Conservation (phyloP, 2,113 vertebrate species). For the Trematomus loennbergii region DNA sequence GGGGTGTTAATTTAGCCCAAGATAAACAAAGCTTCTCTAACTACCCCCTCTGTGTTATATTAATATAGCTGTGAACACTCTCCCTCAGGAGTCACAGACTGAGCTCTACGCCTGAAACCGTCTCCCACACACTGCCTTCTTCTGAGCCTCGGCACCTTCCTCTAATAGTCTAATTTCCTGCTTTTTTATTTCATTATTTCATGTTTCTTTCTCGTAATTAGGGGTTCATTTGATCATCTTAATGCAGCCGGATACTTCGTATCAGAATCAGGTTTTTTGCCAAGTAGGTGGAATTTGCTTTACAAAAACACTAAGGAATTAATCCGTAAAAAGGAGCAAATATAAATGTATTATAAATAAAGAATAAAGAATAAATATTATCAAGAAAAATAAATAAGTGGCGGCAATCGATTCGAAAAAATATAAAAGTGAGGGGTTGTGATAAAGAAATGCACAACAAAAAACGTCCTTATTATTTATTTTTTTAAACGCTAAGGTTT, state of each 20-base stretch:
- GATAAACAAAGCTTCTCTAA: conserved; percentile 76
- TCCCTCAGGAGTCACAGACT: conserved; percentile 66
- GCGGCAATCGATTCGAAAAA: too few species aligned
- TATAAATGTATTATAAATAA: too few species aligned
- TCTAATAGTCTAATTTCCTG: conserved; percentile 9
- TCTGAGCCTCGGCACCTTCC: conserved; percentile 50
- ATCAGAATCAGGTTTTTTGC: too few species aligned
- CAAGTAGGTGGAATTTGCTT: too few species aligned
- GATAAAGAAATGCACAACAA: too few species aligned
- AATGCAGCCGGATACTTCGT: neutral
- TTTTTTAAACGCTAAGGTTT: too few species aligned
- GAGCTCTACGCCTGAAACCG: conserved; percentile 27
- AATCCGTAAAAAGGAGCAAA: too few species aligned
- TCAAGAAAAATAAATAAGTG: too few species aligned
- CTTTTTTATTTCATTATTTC: neutral
- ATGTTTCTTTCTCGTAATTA: neutral
- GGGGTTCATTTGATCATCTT: neutral
- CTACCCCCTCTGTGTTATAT: conserved; percentile 73
- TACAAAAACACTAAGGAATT: too few species aligned
- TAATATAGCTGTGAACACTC: conserved; percentile 72
- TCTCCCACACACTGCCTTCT: conserved; percentile 63
- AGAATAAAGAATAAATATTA: too few species aligned
- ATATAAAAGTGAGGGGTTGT: too few species aligned
- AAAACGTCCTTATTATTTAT: too few species aligned
- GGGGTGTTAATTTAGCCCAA: conserved; percentile 73